phyloP scores from a whole-genome alignment of 2,113 vertebrate genomes.

The Fulica atra region DNA sequence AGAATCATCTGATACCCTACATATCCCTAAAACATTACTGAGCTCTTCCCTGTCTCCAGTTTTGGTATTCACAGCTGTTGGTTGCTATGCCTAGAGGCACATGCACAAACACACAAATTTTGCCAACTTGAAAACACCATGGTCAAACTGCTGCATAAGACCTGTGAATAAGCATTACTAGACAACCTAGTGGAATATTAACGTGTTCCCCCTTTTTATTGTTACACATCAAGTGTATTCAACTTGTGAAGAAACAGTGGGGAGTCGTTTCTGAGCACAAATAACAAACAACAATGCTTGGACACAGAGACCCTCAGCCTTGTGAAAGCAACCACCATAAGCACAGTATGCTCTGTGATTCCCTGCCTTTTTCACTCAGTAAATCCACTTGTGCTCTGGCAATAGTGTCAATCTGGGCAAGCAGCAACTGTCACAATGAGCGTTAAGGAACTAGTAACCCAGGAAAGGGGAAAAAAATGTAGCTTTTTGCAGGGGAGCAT shows the following conservation, averaged over 20 bases:
- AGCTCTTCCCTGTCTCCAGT: background rate
- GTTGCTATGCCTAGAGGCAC: background rate
- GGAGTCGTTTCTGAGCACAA: background rate
- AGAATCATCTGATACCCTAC: background rate
- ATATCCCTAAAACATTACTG: background rate
- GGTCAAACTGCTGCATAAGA: background rate
- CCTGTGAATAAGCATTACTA: background rate
- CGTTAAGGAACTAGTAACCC: background rate
- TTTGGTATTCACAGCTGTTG: background rate
- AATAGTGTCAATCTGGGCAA: background rate
- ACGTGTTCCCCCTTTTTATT: rapidly evolving
- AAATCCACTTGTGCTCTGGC: background rate
- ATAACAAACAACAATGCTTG: background rate
- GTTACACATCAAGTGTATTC: background rate
- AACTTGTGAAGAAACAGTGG: background rate
- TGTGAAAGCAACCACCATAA: background rate
- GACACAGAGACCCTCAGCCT: background rate
- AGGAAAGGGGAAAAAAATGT: background rate
- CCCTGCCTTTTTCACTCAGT: background rate
- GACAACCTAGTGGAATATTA: background rate
- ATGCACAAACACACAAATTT: background rate
- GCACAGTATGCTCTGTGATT: background rate
- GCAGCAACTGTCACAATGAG: background rate
- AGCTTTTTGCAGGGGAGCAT: background rate
- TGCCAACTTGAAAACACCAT: background rate